These are phyloP conservation scores for Myiotriccus ornatus DNA, from an alignment of 2,797 vertebrate species.

Conservation along the genomic window DNA sequence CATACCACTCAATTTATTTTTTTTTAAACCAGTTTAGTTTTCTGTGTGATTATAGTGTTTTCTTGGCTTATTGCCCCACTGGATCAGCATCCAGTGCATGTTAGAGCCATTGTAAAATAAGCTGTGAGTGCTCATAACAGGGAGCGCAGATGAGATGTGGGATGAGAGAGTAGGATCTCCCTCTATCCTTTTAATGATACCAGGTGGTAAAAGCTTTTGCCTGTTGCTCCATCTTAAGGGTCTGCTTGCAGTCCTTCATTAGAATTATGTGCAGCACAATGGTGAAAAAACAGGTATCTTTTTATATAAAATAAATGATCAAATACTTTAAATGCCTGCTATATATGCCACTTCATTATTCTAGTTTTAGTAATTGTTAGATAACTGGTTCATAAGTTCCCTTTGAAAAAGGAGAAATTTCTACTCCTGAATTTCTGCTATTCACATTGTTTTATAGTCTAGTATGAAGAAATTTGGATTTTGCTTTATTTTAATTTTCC, in stretches of 20 bases:
- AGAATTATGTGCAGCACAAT: neutral
- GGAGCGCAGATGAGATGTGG: neutral
- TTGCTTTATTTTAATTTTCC: neutral
- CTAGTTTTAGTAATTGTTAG: neutral
- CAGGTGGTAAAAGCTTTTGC: neutral
- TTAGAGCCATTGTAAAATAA: neutral
- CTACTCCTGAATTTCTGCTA: neutral
- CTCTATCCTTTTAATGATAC: neutral
- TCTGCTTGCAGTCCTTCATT: neutral
- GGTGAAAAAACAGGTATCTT: neutral
- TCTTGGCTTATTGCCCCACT: neutral
- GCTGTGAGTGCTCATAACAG: neutral
- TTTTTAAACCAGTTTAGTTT: neutral
- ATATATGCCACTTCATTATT: neutral
- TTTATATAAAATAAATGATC: neutral
- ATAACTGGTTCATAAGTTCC: neutral
- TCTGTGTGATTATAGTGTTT: neutral
- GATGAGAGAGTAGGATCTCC: neutral
- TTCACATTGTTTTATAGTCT: neutral
- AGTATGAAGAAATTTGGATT: neutral
- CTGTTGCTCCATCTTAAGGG: neutral
- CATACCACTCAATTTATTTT: neutral
- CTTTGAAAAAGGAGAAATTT: neutral
- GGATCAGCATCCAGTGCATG: neutral
- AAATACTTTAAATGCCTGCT: neutral